Evolutionary conservation across 2,113 vertebrate genomes (phyloP), one percentile per base, ranked within the genome.

Genomic region (Irena cyanogastra): DNA sequence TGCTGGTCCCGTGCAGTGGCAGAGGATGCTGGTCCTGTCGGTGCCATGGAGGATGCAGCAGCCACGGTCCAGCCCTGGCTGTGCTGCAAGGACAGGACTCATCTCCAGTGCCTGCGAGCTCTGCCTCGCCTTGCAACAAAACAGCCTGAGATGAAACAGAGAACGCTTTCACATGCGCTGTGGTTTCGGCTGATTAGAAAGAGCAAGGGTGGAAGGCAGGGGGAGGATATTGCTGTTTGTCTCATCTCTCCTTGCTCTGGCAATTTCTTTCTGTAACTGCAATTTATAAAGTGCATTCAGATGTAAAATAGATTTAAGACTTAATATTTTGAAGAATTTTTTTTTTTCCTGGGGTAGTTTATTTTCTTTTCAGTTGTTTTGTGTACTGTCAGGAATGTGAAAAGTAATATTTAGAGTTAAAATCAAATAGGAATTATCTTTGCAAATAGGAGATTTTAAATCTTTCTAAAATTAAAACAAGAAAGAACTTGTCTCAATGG

Each of bases 1-100:
- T 24, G 66, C 47, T 69, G 76, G 10, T 79, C 14, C 76, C 0
- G 0, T 12, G 39, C 4, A 0, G 21, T 0, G 0, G 35, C 7
- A 7, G 35, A 66, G 37, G 56, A 50, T 88, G 65, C 65, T 44
- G n/a, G 19, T 71, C 61, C 75, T 3, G 1, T 10, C 10, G 54
- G 59, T 65, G 13, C 50, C 50, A 3, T 0, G 0, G 59, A 49
- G 60, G 64, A 41, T 31, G 64, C 77, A 52, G 72, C 4, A 1
- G 41, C 68, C 6, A 6, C 0, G 0, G 61, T 52, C n/a, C 74
- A 42, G 56, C 52, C 56, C 41, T 30, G 57, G 65, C 45, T 8
- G 3, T 0, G 1, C 74, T 42, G 64, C 0, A 1, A 50, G 44
- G 8, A 1, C 50, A 1, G 71, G 52, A 56, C 41, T 79, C 75